Conservation (phyloP, 2,797 vertebrate genomes). For the Acanthopagrus latus region DNA sequence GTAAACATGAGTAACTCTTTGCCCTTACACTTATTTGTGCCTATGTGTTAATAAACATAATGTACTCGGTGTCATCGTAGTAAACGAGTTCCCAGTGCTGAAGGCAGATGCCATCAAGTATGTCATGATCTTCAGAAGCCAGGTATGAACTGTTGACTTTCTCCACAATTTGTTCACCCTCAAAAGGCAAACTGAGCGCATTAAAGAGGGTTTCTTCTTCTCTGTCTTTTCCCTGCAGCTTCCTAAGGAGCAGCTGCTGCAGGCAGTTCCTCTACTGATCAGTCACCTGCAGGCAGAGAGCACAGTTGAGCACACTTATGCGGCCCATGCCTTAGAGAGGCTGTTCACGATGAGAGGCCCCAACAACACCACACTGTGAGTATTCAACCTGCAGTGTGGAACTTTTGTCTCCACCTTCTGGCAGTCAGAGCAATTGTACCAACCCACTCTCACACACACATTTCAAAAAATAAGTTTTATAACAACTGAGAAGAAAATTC, state of each 20-base stretch:
- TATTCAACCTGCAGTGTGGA: conserved; percentile 2
- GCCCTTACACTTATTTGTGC: not conserved
- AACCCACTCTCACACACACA: no score
- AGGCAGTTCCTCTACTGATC: conserved; percentile 94
- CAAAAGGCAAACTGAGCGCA: not conserved
- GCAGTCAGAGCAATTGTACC: no score
- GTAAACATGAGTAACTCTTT: not conserved
- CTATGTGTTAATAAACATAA: not conserved
- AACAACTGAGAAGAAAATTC: no score
- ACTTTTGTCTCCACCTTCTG: no score
- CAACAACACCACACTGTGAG: conserved; percentile 93
- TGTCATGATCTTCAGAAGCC: conserved; percentile 99
- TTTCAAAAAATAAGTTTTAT: no score
- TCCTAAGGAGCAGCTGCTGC: conserved; percentile 95
- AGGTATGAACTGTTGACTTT: conserved; percentile 85
- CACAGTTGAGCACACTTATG: conserved; percentile 96
- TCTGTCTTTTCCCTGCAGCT: conserved; percentile 83
- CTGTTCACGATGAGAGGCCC: conserved; percentile 97
- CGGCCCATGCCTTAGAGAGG: conserved; percentile 96
- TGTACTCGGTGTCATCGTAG: conserved; percentile 75
- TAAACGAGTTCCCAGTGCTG: conserved; percentile 98
- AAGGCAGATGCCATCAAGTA: conserved; percentile 99
- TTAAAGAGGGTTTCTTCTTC: not conserved
- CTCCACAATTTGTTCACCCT: not conserved
- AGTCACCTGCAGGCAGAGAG: conserved; percentile 95